Base-by-base conservation (phyloP, 2,888 invertebrate species). In the Eumerus sabulonum region DNA sequence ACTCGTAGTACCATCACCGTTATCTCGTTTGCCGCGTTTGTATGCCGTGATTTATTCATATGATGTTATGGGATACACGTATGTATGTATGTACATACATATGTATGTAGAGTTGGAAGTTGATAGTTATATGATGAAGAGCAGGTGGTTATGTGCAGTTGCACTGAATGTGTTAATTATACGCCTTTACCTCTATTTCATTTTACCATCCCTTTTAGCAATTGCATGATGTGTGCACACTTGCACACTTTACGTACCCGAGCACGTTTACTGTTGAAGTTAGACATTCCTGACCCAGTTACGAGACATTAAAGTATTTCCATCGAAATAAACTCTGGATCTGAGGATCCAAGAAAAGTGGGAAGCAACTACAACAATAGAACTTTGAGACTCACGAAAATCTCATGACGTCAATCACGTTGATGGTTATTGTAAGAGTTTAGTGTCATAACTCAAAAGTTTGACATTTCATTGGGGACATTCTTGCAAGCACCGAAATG, bases 381-480 rank as follows among this genome's bases (percentile, higher is more conserved):
- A 63, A 56, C 42, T 18, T 36, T 53, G 67, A 50, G 27, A 27
- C 27, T 4, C 27, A 48, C 42, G 53, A 47, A 70, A 42, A 54
- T 14, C 19, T 16, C 51, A 18, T 67, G 71, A 71, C 71, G 72
- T 67, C 62, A 77, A 73, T 73, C 73, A 68, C 57, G 56, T 47
- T 67, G 66, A 62, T 68, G 47, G 47, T 27, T 42, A 56, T 66
- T 62, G 57, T 44, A 59, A 54, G 48, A 63, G 63, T 38, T 73
- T 67, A 57, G 42, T 67, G 57, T 67, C 72, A 67, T 67, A 62
- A 50, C 72, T 62, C 57, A 67, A 53, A 27, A 67, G 42, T 77
- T 73, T 77, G 73, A 73, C 77, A 63, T 59, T 68, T 51, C 77
- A 62, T 42, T 59, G 57, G 48, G 57, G 67, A 77, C 67, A 72